phyloP scores from a whole-genome alignment of 2,113 vertebrate species.

The Stegostoma tigrinum region DNA sequence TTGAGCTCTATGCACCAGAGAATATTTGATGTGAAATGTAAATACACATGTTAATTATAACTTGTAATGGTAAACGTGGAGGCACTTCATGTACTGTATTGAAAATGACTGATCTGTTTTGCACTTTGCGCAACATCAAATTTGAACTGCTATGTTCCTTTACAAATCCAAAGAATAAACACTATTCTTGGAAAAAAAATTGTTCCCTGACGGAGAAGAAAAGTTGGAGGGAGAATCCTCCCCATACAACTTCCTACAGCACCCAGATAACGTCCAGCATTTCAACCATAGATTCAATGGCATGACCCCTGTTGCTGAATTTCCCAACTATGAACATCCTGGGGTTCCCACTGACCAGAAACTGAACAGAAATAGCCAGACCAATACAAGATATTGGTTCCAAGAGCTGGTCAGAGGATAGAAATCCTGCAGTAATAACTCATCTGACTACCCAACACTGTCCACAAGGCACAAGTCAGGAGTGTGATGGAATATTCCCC shows the following conservation, averaged over 20 bases:
- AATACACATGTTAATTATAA: no score
- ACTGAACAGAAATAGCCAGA: no score
- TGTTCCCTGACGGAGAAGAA: not conserved
- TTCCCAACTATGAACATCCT: no score
- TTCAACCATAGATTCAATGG: not conserved
- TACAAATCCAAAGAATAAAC: not conserved
- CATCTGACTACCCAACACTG: no score
- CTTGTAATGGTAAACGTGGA: not conserved
- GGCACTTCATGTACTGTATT: not conserved
- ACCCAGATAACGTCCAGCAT: not conserved
- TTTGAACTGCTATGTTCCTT: not conserved
- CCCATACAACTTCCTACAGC: not conserved
- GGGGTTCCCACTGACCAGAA: no score
- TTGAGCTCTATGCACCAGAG: not conserved
- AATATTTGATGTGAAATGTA: no score
- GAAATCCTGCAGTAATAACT: no score
- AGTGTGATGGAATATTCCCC: no score
- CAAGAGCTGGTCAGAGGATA: no score
- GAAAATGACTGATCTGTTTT: not conserved
- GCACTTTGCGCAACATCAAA: not conserved
- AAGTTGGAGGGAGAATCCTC: not conserved
- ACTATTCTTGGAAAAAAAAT: not conserved
- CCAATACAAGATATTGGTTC: no score
- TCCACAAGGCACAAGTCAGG: no score
- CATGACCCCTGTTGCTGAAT: no score